Evolutionary conservation across 2,888 invertebrate species (phyloP).

Genomic region (Agrilus cyanescens): DNA sequence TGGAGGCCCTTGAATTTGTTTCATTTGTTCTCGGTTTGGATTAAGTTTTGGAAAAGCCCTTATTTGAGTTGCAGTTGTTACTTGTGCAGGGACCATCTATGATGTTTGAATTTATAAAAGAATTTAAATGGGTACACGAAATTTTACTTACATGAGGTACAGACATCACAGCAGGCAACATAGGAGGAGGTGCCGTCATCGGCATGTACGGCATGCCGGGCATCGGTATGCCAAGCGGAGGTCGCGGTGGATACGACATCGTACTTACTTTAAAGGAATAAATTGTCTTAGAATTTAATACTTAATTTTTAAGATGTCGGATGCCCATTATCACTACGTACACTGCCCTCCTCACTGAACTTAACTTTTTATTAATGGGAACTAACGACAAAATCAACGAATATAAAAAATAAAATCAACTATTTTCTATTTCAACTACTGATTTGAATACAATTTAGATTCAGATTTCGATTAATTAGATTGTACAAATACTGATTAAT

Average conservation of each 20-base stretch:
- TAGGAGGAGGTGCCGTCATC: slow-evolving; percentile 55
- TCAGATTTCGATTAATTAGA: too few species aligned
- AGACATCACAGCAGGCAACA: slow-evolving; percentile 60
- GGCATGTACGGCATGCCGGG: slow-evolving; percentile 45
- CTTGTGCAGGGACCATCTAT: slow-evolving; percentile 44
- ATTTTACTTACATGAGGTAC: slow-evolving; percentile 56
- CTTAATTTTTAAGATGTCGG: too few species aligned
- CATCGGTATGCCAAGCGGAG: slow-evolving; percentile 62
- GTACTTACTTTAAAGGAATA: background rate
- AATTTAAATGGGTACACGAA: background rate
- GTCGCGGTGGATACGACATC: slow-evolving; percentile 86
- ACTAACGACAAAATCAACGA: too few species aligned
- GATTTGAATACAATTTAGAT: too few species aligned
- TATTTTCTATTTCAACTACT: too few species aligned
- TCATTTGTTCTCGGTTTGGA: slow-evolving; percentile 31
- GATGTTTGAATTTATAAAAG: slow-evolving; percentile 13
- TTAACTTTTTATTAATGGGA: too few species aligned
- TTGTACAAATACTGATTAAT: too few species aligned
- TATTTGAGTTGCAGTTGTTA: slow-evolving; percentile 34
- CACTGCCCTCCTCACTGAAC: too few species aligned
- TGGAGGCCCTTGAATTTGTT: slow-evolving; percentile 60
- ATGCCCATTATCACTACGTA: too few species aligned
- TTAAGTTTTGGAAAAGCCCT: slow-evolving; percentile 33
- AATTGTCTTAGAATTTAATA: too few species aligned
- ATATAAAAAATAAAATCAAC: too few species aligned